Evolutionary conservation across 2,797 vertebrate species (phyloP), one percentile per base, ranked within the genome.

Genomic region (Poeciliopsis infans): DNA sequence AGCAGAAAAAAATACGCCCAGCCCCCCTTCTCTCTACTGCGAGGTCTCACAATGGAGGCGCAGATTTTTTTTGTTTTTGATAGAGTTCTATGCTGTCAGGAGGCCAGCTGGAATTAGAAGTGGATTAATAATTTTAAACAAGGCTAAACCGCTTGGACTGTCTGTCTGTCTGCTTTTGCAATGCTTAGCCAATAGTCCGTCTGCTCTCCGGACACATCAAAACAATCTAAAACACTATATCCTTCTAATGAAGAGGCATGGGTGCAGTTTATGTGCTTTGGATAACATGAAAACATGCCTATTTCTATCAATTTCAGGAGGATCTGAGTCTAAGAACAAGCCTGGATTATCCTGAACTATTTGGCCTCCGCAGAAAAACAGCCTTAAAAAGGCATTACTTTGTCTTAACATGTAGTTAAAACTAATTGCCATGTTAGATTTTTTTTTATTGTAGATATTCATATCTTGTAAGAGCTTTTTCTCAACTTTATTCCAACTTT

Each of bases 111-210:
- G 95, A 96, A 95, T 95, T 95, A 96, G 92, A 92, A 92, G 89
- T 95, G 95, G 95, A 95, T 95, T 96, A 95, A 95, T 96, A 95
- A 94, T 95, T 95, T 94, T 94, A 95, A 96, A 96, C 93, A 95
- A 95, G 94, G 94, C 94, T 95, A 96, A 96, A 96, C 93, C 93
- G 95, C 92, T 95, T 93, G 93, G 90, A 88, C 91, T 94, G 93
- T 95, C 93, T 93, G 93, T 95, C 93, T 94, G 95, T 91, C 92
- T 92, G 93, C 90, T 91, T 91, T 86, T 92, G 85, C 92, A 81
- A 91, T 93, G 90, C 92, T 96, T 93, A 94, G 93, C 93, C 92
- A 94, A 85, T 91, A 80, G 90, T 93, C 90, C 87, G 94, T 96
- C 94, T 95, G 92, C 93, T 93, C 79, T 49, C 79, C 46, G 47